Evolutionary conservation across 2,113 vertebrate genomes (phyloP).

Genomic region (Nothocercus julius): DNA sequence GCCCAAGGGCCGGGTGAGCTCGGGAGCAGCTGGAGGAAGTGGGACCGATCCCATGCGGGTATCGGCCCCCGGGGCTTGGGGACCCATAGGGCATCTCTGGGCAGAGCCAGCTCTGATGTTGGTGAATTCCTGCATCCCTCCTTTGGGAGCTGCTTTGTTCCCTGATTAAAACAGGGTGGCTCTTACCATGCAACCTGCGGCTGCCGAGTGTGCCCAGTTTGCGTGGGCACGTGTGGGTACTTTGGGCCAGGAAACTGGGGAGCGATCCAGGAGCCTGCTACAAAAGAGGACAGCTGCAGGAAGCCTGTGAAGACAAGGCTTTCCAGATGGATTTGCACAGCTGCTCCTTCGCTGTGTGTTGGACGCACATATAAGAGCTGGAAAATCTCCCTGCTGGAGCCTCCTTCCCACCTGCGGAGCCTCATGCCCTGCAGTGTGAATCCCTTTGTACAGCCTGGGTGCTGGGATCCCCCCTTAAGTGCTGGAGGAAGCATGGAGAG

Average conservation of each 20-base stretch:
- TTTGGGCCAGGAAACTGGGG: not conserved
- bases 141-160: too few species aligned
- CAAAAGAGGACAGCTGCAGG: not conserved
- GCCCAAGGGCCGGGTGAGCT: not conserved
- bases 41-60: fast-evolving
- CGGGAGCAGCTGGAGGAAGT: not conserved
- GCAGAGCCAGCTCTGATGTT: not conserved
- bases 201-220: not conserved
- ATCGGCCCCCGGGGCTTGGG: not conserved
- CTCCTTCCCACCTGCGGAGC: not conserved
- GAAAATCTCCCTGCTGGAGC: not conserved
- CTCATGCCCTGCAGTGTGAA: not conserved
- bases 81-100: fast-evolving
- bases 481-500: not conserved
- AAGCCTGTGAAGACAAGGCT: not conserved
- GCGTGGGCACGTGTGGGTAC: fast-evolving
- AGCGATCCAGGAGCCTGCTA: not conserved
- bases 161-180: not conserved
- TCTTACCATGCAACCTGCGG: too few species aligned
- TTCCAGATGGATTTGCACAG: not conserved
- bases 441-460: too few species aligned
- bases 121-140: too few species aligned
- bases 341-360: too few species aligned
- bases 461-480: too few species aligned
- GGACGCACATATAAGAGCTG: not conserved